Base-by-base conservation (phyloP, 2,888 invertebrate genomes). In the Phymatocera aterrima region DNA sequence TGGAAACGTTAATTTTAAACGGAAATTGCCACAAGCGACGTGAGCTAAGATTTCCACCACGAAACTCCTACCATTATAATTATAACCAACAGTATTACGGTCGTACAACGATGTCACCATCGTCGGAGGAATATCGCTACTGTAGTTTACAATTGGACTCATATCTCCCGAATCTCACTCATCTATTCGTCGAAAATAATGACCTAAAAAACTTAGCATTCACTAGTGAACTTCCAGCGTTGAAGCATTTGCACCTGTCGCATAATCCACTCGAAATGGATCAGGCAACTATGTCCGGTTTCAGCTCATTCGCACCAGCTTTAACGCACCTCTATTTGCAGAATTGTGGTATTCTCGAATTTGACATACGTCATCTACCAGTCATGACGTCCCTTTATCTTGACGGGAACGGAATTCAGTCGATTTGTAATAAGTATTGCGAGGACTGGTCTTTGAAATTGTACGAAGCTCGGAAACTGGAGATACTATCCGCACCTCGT, bases 241-340 rank as follows among this genome's bases (percentile, higher is more conserved):
- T 88, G 15, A 86, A 83, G 1, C 85, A 87, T 79, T 81, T 88
- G 0, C 87, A 87, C 34, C 78, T 87, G 6, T 87, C 87, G 1
- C 86, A 87, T 79, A 87, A 88, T 75, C 82, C 78, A 46, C 15
- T 75, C 5, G 24, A 21, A 24, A 12, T 46, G 28, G 70, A 87
- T 3, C 81, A 83, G 3, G 82, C 82, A 0, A 82, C 83, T n/a
- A 81, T 80, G 37, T 84, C 85, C 46, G 40, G 68, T 60, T 80
- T 85, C 1, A 80, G 46, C 0, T 82, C 84, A 31, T 43, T 85
- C 8, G 86, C 87, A 0, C 46, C 70, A 18, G 83, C 83, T 31
- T 77, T 88, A 61, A 83, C 83, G 6, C 85, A 87, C 54, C 83
- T 88, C 8, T 84, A 87, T 54, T 80, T 87, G 18, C 86, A 87